Evolutionary conservation across 2,888 invertebrate species (phyloP), one percentile per base, ranked within the genome.

Genomic region (Drosophila flavopinicola): DNA sequence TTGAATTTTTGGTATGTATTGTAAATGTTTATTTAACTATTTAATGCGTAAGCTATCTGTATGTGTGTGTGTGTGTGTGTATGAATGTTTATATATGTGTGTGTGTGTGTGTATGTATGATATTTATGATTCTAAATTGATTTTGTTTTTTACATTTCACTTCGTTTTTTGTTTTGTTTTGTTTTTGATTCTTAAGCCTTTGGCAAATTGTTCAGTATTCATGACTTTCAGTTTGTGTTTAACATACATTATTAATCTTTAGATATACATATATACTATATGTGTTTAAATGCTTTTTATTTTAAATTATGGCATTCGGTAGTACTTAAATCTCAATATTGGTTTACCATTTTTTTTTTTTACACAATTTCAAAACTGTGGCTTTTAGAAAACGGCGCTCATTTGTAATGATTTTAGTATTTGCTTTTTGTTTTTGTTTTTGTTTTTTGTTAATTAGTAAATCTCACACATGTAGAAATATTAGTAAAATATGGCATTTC

Each of bases 241-340:
- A 82, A 78, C 68, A 75, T 68, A 82, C 64, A 56, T 82, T 38
- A 38, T 37, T 53, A 60, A 48, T 54, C 72, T 58, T 71, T 66
- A 49, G 47, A 48, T 63, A 48, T 56, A 56, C 38, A 29, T 39
- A 56, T 52, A 59, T 53, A 60, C 41, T 41, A 54, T 49, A 56
- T 52, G 51, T 57, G 69, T 73, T 84, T 84, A 75, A 85, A 83
- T 83, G 87, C 83, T 73, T 85, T 85, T 75, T 72, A 86, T 86
- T 83, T 86, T 85, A 57, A 87, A 84, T 85, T 84, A 87, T 87
- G 84, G 84, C 84, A 87, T 85, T 85, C 76, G 66, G 69, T 79
- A 79, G 80, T 78, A 66, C 84, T 68, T 76, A 69, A 60, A 66
- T 73, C 67, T 56, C 65, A 72, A 61, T 75, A 48, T 72, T 79